Conservation (phyloP, 1,140 invertebrate genomes). For the Drosophila willistoni region DNA sequence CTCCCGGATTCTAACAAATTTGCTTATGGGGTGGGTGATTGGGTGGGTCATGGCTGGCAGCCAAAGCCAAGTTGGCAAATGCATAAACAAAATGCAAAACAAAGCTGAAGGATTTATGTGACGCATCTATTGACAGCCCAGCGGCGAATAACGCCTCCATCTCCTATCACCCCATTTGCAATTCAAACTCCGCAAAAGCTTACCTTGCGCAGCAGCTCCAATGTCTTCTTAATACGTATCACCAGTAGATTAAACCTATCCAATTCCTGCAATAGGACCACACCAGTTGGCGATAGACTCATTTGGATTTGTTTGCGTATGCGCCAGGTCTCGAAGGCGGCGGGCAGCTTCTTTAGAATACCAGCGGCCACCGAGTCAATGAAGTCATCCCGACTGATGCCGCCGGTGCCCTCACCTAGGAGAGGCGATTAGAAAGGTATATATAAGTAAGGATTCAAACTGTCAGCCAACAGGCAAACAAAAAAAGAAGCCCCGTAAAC, state of each 20-base stretch:
- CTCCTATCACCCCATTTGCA: slow-evolving; percentile 9
- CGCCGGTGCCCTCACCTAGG: slow-evolving; percentile 83
- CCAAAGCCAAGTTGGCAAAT: slow-evolving; percentile 78
- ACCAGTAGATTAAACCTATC: slow-evolving; percentile 93
- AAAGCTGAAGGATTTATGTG: slow-evolving; percentile 78
- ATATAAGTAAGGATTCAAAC: slow-evolving; percentile 42
- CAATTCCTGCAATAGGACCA: slow-evolving; percentile 94
- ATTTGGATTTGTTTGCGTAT: slow-evolving; percentile 90
- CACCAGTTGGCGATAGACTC: slow-evolving; percentile 90
- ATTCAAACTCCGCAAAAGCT: background rate
- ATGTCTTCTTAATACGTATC: slow-evolving; percentile 87
- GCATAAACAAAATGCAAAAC: slow-evolving; percentile 75
- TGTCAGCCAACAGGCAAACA: background rate
- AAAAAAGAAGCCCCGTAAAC: slow-evolving; percentile 2
- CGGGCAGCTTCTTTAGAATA: slow-evolving; percentile 89
- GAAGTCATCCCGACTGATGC: slow-evolving; percentile 90
- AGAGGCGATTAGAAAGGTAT: background rate
- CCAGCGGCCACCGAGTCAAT: slow-evolving; percentile 91
- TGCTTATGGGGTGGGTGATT: slow-evolving; percentile 19
- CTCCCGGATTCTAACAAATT: slow-evolving; percentile 48
- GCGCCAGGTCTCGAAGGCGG: slow-evolving; percentile 90
- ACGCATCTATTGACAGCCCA: slow-evolving; percentile 52
- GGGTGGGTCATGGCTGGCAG: slow-evolving; percentile 53
- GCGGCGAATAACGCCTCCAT: slow-evolving; percentile 23
- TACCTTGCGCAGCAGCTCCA: slow-evolving; percentile 89